phyloP scores from a whole-genome alignment of 2,888 invertebrate genomes.

The Tetrapedia diversipes region DNA sequence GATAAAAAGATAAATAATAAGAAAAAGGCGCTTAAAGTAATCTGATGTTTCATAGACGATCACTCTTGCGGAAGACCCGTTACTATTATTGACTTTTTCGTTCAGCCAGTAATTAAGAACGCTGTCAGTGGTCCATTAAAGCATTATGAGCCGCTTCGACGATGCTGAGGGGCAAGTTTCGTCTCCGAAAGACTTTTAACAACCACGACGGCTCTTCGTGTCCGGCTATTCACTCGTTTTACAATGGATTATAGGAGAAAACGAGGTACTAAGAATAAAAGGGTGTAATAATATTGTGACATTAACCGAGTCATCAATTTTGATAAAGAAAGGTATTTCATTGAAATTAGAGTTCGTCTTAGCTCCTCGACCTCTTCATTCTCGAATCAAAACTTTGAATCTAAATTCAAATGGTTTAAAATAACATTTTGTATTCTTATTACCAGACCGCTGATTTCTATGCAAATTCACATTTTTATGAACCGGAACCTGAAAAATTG shows the following conservation, averaged over 20 bases:
- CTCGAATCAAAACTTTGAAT: too few relatives aligned
- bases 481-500: too few relatives aligned
- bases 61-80: slow-evolving; percentile 17
- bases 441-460: too few relatives aligned
- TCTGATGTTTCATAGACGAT: neutral
- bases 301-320: slow-evolving; percentile 1
- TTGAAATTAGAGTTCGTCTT: neutral
- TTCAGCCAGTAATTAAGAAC: slow-evolving; percentile 46
- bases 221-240: slow-evolving; percentile 6
- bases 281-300: neutral
- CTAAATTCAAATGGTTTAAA: too few relatives aligned
- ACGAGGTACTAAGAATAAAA: neutral
- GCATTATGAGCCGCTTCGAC: slow-evolving; percentile 48
- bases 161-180: slow-evolving; percentile 55
- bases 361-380: too few relatives aligned
- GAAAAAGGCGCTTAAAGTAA: neutral
- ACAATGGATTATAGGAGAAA: slow-evolving; percentile 25
- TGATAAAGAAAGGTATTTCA: neutral
- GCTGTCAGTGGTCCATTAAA: slow-evolving; percentile 59
- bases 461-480: too few relatives aligned
- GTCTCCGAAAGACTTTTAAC: slow-evolving; percentile 41
- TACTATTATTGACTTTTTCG: slow-evolving; percentile 46
- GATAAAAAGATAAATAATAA: neutral
- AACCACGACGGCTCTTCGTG: slow-evolving; percentile 20
- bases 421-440: too few relatives aligned